Conservation (phyloP, 2,797 vertebrate species). For the Cottoperca gobio region DNA sequence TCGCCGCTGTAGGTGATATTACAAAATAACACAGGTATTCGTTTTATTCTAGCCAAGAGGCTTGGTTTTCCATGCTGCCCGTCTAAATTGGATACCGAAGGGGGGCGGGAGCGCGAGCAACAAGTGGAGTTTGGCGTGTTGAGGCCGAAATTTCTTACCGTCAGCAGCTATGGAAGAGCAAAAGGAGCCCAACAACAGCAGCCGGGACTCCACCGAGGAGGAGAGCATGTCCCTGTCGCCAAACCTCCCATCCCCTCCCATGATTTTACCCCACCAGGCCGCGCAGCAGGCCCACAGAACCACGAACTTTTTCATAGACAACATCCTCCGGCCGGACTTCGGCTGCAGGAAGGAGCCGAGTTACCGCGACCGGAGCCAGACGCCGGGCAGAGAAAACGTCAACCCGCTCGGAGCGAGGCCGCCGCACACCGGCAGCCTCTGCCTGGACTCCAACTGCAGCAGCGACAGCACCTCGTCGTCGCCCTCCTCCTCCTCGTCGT, state of each 20-base stretch:
- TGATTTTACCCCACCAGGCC: slow-evolving; percentile 86
- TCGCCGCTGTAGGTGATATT: slow-evolving; percentile 75
- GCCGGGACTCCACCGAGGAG: slow-evolving; percentile 89
- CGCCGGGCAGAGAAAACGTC: slow-evolving; percentile 89
- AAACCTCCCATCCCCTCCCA: slow-evolving; percentile 87
- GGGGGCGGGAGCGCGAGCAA: slow-evolving; percentile 73
- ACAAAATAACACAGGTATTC: slow-evolving; percentile 48
- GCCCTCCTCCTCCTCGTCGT: slow-evolving; percentile 73
- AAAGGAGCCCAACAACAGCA: slow-evolving; percentile 85
- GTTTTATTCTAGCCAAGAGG: slow-evolving; percentile 24
- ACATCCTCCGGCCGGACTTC: slow-evolving; percentile 96
- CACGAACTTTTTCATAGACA: slow-evolving; percentile 98
- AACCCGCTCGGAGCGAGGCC: slow-evolving; percentile 88
- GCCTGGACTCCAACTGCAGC: slow-evolving; percentile 91
- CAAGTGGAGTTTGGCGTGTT: slow-evolving; percentile 83
- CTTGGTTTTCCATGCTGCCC: slow-evolving; percentile 58
- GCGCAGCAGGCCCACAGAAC: slow-evolving; percentile 91
- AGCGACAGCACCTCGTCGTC: slow-evolving; percentile 88
- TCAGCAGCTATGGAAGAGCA: slow-evolving; percentile 89
- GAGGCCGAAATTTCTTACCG: slow-evolving; percentile 54
- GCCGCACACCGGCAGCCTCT: slow-evolving; percentile 85
- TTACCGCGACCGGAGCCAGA: slow-evolving; percentile 87
- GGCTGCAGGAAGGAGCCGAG: slow-evolving; percentile 92
- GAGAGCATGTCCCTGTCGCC: slow-evolving; percentile 92
- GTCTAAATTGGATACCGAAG: slow-evolving; percentile 77